Conservation (phyloP, 2,888 invertebrate species). For the Andrena dorsata region DNA sequence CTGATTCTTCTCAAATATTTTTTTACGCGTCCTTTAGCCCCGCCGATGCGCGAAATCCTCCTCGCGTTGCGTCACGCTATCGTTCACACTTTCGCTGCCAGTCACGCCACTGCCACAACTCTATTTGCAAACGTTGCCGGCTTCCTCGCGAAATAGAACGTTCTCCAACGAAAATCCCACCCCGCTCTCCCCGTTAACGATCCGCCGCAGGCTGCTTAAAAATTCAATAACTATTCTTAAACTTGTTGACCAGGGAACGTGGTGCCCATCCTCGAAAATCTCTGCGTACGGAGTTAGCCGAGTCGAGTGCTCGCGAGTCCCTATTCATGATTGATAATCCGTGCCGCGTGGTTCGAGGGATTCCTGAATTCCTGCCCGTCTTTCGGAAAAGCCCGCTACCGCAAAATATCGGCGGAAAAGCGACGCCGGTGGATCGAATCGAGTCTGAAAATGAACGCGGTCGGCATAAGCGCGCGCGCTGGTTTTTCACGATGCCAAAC, state of each 20-base stretch:
- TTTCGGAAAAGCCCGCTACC: background rate
- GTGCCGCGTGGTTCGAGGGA: background rate
- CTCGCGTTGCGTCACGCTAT: conserved; percentile 9
- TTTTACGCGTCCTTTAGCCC: conserved; percentile 31
- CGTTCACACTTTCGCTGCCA: conserved; percentile 25
- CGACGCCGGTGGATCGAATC: background rate
- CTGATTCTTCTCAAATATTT: conserved; percentile 8
- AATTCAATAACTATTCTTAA: no score
- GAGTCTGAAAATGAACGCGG: conserved; percentile 52
- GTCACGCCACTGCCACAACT: background rate
- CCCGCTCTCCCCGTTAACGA: no score
- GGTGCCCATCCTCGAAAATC: no score
- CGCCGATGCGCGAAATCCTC: conserved; percentile 24
- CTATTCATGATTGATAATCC: conserved; percentile 8
- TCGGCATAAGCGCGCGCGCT: conserved; percentile 42
- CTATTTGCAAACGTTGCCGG: background rate
- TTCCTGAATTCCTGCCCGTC: conserved; percentile 1
- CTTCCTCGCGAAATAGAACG: background rate
- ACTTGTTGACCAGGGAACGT: no score
- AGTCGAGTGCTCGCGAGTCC: background rate
- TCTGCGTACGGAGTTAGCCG: no score
- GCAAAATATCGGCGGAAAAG: conserved; percentile 5
- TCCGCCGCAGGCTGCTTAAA: no score
- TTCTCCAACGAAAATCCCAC: no score
- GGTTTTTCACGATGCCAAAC: conserved; percentile 58